A percentile compares a stretch with the other conserved stretches of the same genome.
Conservation (phyloP, 2,888 invertebrate species). For the Leistus spinibarbis region DNA sequence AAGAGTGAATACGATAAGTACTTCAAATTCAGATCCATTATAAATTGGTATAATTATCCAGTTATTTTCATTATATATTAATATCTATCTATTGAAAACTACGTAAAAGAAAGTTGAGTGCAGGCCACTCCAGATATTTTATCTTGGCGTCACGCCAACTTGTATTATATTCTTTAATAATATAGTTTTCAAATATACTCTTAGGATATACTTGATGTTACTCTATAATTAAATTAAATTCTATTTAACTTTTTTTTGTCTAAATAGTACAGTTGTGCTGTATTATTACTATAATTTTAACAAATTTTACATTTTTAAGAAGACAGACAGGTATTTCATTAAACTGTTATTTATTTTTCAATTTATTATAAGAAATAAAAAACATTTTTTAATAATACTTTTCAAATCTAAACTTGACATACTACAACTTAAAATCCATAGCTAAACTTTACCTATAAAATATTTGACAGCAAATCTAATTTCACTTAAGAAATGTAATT, state of each 20-base stretch:
- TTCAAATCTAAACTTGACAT: background rate
- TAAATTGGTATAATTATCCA: too few species aligned
- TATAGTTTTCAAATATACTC: background rate
- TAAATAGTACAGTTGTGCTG: slow-evolving; percentile 1
- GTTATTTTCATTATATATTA: too few species aligned
- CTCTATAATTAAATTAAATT: background rate
- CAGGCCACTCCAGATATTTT: too few species aligned
- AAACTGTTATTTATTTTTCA: background rate
- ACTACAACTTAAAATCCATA: background rate
- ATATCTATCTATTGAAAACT: too few species aligned
- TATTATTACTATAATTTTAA: slow-evolving; percentile 24
- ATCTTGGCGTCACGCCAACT: background rate
- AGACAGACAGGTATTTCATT: background rate
- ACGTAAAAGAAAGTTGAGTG: too few species aligned
- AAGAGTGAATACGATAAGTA: too few species aligned
- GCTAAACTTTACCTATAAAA: too few species aligned
- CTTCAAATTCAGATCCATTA: too few species aligned
- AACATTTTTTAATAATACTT: too few species aligned
- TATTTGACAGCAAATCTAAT: too few species aligned
- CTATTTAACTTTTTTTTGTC: slow-evolving; percentile 4
- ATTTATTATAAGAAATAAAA: background rate
- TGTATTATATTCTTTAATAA: background rate
- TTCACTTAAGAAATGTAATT: too few species aligned
- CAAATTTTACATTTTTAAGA: slow-evolving; percentile 10
- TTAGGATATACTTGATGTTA: background rate